Evolutionary conservation across 2,888 invertebrate genomes (phyloP), one percentile per base, ranked within the genome.

Genomic region (Liopterus haemorrhoidalis): DNA sequence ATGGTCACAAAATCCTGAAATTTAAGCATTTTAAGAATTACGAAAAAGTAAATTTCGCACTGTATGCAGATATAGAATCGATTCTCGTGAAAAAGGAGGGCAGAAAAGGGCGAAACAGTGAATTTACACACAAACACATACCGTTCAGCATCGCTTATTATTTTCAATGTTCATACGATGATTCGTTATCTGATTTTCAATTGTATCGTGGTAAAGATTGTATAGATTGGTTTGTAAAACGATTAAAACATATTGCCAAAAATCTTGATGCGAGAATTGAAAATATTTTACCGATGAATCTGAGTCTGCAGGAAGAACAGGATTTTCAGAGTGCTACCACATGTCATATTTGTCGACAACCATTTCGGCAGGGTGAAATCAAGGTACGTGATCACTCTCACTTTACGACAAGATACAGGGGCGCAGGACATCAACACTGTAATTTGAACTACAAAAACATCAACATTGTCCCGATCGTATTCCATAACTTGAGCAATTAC

Each of bases 361-460:
- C 18, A 6, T 46, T 52, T 35, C 16, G 6, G 16, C 3, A 5
- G 1, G 12, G 11, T 5, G 21, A 47, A 2, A 21, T 33, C 15
- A 25, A 46, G 31, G 57, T 57, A 12, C 36, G 47, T 1, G 55
- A 59, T 48, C 59, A 60, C 32, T 49, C 47, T 42, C 58, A 60
- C 39, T 32, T 55, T 8, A 55, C 56, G 0, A 36, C 12, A 31
- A 38, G 30, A n/a, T 57, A 24, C 30, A 25, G 53, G 5, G 54
- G 53, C 2, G 39, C 48, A 1, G 49, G 54, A 4, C 56, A 58
- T 31, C 28, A 49, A 3, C 16, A 3, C 5, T 59, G 59, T 38
- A 59, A 62, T 49, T 18, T 62, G 6, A 55, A 57, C 36, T 59
- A 49, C 41, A 44, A 53, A 46, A 43, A 51, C 4, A 41, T 50